Conservation (phyloP, 2,888 invertebrate species). For the Drosophila pseudotalamancana region DNA sequence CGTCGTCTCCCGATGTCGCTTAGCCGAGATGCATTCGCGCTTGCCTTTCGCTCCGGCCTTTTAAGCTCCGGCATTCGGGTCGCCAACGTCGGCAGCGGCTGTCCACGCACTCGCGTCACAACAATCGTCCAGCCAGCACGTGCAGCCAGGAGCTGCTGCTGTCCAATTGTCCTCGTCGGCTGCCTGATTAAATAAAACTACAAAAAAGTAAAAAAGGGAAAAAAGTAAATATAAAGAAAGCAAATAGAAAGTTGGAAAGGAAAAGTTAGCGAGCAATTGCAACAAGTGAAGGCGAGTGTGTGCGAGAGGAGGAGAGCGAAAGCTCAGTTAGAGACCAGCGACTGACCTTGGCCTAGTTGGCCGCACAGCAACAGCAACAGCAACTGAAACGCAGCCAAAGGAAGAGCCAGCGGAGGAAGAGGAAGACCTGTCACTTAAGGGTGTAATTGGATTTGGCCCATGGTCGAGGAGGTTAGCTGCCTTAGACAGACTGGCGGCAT, state of each 20-base stretch:
- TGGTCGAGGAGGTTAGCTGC: conserved; percentile 74
- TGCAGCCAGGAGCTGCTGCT: conserved; percentile 16
- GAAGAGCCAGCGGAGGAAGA: too few species aligned
- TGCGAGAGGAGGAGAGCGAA: not conserved
- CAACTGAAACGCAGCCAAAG: too few species aligned
- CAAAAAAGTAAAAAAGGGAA: not conserved
- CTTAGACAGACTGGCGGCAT: conserved; percentile 69
- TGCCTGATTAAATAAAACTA: not conserved
- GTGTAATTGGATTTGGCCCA: conserved; percentile 42
- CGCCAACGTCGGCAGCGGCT: conserved; percentile 1
- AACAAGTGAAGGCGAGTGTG: too few species aligned
- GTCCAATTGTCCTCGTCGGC: conserved; percentile 4
- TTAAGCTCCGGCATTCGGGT: not conserved
- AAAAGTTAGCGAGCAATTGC: not conserved
- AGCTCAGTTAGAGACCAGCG: not conserved
- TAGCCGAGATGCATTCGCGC: conserved; percentile 21
- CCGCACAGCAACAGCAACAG: conserved; percentile 36
- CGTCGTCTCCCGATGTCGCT: conserved; percentile 3
- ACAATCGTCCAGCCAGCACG: conserved; percentile 63
- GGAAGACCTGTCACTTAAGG: not conserved
- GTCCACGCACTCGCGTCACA: conserved; percentile 62
- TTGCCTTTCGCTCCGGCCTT: not conserved
- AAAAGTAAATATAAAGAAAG: not conserved
- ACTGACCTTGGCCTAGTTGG: conserved; percentile 61
- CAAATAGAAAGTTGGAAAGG: not conserved